Evolutionary conservation across 2,888 invertebrate genomes (phyloP).

Genomic region (Anticlea derivata): DNA sequence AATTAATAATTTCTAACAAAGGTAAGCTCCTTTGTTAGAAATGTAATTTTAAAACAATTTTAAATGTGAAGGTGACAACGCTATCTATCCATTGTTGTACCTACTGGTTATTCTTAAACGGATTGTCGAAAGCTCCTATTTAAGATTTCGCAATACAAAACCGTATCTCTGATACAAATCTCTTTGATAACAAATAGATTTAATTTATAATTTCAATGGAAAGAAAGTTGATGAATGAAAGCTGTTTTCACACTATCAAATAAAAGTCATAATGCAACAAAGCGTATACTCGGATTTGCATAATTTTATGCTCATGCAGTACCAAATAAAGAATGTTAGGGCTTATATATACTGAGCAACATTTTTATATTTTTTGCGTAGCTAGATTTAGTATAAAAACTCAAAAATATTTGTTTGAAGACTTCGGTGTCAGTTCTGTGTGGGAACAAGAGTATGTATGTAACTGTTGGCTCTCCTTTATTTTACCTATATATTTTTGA

Average conservation of each 20-base stretch:
- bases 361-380: not conserved
- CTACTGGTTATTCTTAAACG: not conserved
- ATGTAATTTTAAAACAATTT: no score
- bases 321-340: constrained; percentile 22
- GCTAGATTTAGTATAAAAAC: no score
- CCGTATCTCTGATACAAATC: constrained; percentile 36
- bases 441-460: no score
- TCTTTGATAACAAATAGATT: constrained; percentile 38
- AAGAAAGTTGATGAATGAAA: constrained; percentile 57
- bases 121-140: constrained; percentile 17
- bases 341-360: constrained; percentile 8
- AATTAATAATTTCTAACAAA: no score
- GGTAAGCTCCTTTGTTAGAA: no score
- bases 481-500: no score
- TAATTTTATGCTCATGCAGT: constrained; percentile 42
- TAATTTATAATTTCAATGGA: constrained; percentile 42
- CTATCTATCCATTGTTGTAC: not conserved
- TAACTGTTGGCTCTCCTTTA: no score
- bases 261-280: constrained; percentile 50
- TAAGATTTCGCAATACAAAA: constrained; percentile 25
- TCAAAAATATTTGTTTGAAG: no score
- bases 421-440: no score
- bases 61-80: constrained; percentile 10
- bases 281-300: constrained; percentile 56
- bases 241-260: constrained; percentile 39